Conservation (phyloP, 1,140 invertebrate species). For the Leucophenga varia region DNA sequence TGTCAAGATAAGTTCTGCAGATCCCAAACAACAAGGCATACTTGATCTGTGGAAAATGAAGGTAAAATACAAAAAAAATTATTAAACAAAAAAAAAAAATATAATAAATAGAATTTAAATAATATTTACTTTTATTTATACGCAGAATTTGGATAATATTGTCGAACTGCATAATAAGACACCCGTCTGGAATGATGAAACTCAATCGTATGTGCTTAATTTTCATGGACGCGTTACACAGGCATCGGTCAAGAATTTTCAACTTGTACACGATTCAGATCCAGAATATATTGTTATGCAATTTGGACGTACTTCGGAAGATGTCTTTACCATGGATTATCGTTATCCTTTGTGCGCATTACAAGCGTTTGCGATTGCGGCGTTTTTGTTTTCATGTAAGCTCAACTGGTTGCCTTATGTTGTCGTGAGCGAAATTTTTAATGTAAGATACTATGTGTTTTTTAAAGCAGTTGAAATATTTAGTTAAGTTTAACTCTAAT, state of each 20-base stretch:
- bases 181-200: slow-evolving; percentile 99
- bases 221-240: slow-evolving; percentile 99
- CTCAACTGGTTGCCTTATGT: too few relatives aligned
- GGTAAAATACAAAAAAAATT: too few relatives aligned
- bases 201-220: slow-evolving; percentile 98
- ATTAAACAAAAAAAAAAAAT: too few relatives aligned
- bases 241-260: slow-evolving; percentile 99
- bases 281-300: slow-evolving; percentile 99
- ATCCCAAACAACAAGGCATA: slow-evolving; percentile 76
- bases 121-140: background rate
- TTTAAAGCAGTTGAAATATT: too few relatives aligned
- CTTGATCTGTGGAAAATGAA: slow-evolving; percentile 70
- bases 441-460: too few relatives aligned
- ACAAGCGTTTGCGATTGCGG: slow-evolving; percentile 97
- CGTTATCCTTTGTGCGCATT: slow-evolving; percentile 95
- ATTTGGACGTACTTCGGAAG: slow-evolving; percentile 95
- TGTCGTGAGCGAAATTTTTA: too few relatives aligned
- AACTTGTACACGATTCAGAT: slow-evolving; percentile 97
- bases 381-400: too few relatives aligned
- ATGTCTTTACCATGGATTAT: slow-evolving; percentile 98
- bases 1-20: slow-evolving; percentile 75
- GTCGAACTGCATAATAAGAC: slow-evolving; percentile 97
- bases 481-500: too few relatives aligned
- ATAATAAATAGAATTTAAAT: too few relatives aligned
- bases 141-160: slow-evolving; percentile 87